Conservation (phyloP, 2,797 vertebrate species). For the Trematomus bernacchii region DNA sequence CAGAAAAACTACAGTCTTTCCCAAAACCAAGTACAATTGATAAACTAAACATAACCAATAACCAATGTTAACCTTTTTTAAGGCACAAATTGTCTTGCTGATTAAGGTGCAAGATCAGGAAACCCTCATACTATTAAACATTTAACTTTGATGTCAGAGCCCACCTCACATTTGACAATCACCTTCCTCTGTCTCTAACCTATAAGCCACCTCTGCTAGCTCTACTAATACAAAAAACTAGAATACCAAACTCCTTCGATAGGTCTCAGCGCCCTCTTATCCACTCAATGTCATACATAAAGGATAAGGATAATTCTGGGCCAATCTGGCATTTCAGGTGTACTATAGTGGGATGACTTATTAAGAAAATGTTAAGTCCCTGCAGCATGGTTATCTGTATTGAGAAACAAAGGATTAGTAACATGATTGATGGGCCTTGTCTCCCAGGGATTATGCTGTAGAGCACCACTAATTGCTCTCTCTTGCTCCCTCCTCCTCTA, state of each 20-base stretch:
- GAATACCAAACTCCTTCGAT: conserved; percentile 7
- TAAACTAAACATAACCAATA: neutral
- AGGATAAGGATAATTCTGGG: conserved; percentile 77
- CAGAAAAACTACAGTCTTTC: neutral
- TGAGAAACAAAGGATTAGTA: conserved; percentile 82
- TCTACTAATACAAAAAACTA: conserved; percentile 30
- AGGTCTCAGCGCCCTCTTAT: conserved; percentile 59
- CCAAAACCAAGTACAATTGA: neutral
- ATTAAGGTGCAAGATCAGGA: neutral
- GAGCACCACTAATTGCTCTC: conserved; percentile 79
- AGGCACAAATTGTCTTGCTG: neutral
- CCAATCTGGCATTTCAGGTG: conserved; percentile 76
- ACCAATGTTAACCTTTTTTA: neutral
- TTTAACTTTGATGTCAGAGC: neutral
- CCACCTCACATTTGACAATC: neutral
- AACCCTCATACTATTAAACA: neutral
- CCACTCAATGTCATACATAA: conserved; percentile 75
- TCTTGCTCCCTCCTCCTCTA: conserved; percentile 68
- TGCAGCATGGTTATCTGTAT: conserved; percentile 81
- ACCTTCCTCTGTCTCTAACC: neutral
- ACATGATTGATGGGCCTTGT: conserved; percentile 82
- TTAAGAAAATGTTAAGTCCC: conserved; percentile 83
- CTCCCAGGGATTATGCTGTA: conserved; percentile 79
- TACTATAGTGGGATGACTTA: conserved; percentile 75
- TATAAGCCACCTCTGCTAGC: neutral